A percentile compares a stretch with the other conserved stretches of the same genome.
phyloP scores from a whole-genome alignment of 2,113 vertebrate species.

The Typhlomys cinereus region DNA sequence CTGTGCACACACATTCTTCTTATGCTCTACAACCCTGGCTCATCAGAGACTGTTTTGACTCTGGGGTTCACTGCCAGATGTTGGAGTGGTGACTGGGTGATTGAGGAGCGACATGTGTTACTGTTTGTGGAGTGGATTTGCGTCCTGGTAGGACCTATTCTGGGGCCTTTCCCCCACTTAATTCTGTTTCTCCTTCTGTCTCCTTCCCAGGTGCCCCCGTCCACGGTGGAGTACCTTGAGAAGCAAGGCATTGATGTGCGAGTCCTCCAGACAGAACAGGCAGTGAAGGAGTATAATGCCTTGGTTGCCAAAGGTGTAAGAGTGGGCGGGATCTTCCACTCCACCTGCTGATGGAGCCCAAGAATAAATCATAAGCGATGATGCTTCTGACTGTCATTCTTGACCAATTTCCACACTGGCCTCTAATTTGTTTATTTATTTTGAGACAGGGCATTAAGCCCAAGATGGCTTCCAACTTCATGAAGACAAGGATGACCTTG shows the following conservation, averaged over 20 bases:
- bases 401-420: neutral
- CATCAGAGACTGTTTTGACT: neutral
- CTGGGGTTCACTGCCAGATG: neutral
- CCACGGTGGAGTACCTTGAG: slow-evolving; percentile 92
- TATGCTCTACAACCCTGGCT: neutral
- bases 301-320: slow-evolving; percentile 88
- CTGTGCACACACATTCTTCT: neutral
- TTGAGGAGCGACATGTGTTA: neutral
- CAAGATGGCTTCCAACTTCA: too few relatives aligned
- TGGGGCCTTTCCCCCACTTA: neutral
- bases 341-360: slow-evolving; percentile 90
- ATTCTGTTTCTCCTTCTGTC: slow-evolving; percentile 22
- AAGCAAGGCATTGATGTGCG: slow-evolving; percentile 88
- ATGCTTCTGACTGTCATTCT: slow-evolving; percentile 1
- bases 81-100: neutral
- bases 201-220: slow-evolving; percentile 88
- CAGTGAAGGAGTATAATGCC: slow-evolving; percentile 93
- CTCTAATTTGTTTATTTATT: neutral
- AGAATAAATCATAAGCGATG: slow-evolving; percentile 59
- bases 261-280: slow-evolving; percentile 93
- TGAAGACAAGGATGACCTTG: too few relatives aligned
- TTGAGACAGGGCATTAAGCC: too few relatives aligned
- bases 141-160: neutral
- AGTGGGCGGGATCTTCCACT: slow-evolving; percentile 97
- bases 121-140: neutral